Percentiles rank a stretch among this genome's conserved stretches.
Conservation (phyloP, 2,113 vertebrate species). For the Otis tarda region DNA sequence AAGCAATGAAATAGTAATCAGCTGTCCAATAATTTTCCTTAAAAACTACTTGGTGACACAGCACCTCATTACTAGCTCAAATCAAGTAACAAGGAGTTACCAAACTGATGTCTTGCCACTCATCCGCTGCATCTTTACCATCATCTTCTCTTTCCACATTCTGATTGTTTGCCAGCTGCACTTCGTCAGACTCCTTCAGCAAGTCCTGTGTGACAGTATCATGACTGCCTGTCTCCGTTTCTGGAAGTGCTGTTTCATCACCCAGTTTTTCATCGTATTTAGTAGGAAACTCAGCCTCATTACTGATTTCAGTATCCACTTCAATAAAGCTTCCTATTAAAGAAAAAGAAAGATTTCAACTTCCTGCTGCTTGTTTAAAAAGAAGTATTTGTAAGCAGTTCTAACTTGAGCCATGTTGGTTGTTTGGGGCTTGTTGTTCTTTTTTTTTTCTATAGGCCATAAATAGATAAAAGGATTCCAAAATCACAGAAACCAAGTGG, state of each 20-base stretch:
- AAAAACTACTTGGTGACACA: neutral
- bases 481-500: neutral
- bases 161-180: neutral
- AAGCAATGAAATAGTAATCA: neutral
- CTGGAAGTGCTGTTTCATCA: neutral
- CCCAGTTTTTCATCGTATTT: neutral
- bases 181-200: neutral
- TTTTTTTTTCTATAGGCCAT: neutral
- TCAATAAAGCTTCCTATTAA: slow-evolving; percentile 80
- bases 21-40: neutral
- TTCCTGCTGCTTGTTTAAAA: neutral
- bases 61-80: neutral
- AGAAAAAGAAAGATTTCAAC: neutral
- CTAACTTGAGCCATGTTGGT: neutral
- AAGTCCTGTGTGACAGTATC: neutral
- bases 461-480: neutral
- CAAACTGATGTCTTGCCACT: slow-evolving; percentile 87
- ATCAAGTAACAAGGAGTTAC: slow-evolving; percentile 67
- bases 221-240: neutral
- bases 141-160: neutral
- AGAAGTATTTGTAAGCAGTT: neutral
- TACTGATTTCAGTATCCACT: slow-evolving; percentile 54
- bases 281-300: neutral
- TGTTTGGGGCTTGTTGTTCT: too few relatives aligned
- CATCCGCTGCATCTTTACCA: slow-evolving; percentile 42